These are phyloP conservation scores for Cherax quadricarinatus DNA, from an alignment of 1,140 invertebrate genomes.

Conservation along the genomic window DNA sequence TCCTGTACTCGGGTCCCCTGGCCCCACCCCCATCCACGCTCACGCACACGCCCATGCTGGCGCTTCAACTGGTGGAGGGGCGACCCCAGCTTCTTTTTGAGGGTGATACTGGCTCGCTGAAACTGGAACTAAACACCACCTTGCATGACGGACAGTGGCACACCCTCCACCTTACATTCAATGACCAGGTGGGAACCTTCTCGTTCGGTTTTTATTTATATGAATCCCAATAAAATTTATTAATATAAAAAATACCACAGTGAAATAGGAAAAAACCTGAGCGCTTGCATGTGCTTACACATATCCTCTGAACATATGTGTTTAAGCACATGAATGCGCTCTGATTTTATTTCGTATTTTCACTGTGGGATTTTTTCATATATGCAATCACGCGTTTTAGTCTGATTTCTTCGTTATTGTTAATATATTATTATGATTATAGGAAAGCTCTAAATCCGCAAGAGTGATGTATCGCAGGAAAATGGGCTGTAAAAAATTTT, in stretches of 20 bases:
- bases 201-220: neutral
- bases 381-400: too few relatives aligned
- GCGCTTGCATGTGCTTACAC: neutral
- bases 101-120: slow-evolving; percentile 14
- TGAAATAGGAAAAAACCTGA: neutral
- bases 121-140: slow-evolving; percentile 11
- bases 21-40: neutral
- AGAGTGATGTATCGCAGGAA: too few relatives aligned
- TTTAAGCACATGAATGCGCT: neutral
- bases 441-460: too few relatives aligned
- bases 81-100: slow-evolving; percentile 29
- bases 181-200: neutral
- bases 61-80: slow-evolving; percentile 40
- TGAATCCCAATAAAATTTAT: neutral
- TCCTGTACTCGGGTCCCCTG: slow-evolving; percentile 45
- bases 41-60: slow-evolving; percentile 40
- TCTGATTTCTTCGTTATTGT: neutral
- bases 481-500: too few relatives aligned
- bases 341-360: too few relatives aligned
- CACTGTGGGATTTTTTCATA: too few relatives aligned
- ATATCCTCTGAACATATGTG: neutral
- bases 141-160: slow-evolving; percentile 49
- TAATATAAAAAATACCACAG: neutral
- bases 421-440: neutral
- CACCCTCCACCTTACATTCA: slow-evolving; percentile 12